phyloP scores from a whole-genome alignment of 2,888 invertebrate genomes.

The Periphyllus acericola region DNA sequence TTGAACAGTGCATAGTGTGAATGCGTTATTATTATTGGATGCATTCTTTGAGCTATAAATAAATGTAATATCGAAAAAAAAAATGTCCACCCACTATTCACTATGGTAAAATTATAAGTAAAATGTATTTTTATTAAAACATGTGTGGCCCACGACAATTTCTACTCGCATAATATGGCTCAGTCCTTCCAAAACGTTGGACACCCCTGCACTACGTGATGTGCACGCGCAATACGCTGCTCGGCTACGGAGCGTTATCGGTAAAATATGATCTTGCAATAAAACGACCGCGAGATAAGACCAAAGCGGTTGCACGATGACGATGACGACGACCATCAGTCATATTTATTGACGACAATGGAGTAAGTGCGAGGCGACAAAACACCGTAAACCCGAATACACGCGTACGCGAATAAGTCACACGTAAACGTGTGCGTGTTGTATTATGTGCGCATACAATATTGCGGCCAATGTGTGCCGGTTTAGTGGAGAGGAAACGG shows the following conservation, averaged over 20 bases:
- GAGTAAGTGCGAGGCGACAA: conserved; percentile 9
- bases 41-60: too few relatives aligned
- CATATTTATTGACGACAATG: conserved; percentile 29
- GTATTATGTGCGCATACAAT: neutral
- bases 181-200: too few relatives aligned
- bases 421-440: neutral
- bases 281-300: too few relatives aligned
- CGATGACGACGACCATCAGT: conserved; percentile 41
- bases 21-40: too few relatives aligned
- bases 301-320: neutral
- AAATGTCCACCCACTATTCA: too few relatives aligned
- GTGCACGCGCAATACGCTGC: neutral
- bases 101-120: too few relatives aligned
- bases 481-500: conserved; percentile 61
- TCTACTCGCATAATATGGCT: too few relatives aligned
- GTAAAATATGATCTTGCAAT: conserved; percentile 17
- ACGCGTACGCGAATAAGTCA: neutral
- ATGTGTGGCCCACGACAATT: too few relatives aligned
- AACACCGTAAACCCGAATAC: neutral
- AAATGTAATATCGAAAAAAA: too few relatives aligned
- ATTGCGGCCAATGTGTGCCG: conserved; percentile 1
- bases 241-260: neutral
- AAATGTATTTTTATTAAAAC: too few relatives aligned
- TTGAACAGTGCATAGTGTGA: too few relatives aligned
- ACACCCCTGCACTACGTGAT: too few relatives aligned